Percentiles rank a stretch among this genome's conserved stretches.
These are phyloP conservation scores for Amblyopsis rosae DNA, from an alignment of 2,113 vertebrate species.

Conservation along the genomic window DNA sequence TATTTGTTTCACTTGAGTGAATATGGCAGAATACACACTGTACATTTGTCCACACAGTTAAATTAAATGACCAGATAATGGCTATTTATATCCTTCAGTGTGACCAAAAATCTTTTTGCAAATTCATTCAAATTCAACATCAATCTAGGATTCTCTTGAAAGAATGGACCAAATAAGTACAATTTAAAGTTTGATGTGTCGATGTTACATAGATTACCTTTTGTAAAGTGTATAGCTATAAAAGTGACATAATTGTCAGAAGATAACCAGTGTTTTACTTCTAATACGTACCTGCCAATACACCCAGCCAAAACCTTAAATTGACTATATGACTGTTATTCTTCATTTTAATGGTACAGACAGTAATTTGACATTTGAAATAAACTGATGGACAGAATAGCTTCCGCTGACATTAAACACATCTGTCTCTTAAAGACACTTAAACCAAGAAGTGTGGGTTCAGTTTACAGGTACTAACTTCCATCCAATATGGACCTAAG, in stretches of 20 bases:
- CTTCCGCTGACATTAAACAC: conserved; percentile 37
- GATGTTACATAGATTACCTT: no score
- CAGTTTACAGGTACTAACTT: conserved; percentile 63
- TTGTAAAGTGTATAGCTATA: no score
- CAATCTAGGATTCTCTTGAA: no score
- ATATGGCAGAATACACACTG: neutral
- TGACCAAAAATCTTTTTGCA: no score
- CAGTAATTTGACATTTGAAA: conserved; percentile 36
- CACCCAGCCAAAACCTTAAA: neutral
- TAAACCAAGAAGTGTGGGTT: conserved; percentile 46
- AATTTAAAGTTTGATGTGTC: no score
- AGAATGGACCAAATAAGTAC: no score
- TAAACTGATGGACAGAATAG: conserved; percentile 12
- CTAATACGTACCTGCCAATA: conserved; percentile 2
- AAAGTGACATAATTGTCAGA: no score
- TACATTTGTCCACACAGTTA: no score
- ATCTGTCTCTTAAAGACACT: conserved; percentile 45
- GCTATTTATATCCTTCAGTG: no score
- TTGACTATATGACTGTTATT: no score
- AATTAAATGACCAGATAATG: no score
- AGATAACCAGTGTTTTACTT: neutral
- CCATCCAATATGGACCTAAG: conserved; percentile 80
- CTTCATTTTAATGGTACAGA: neutral
- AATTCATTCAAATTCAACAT: no score
- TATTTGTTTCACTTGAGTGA: neutral